phyloP scores from a whole-genome alignment of 2,888 invertebrate genomes.

The Folsomia manolachei region DNA sequence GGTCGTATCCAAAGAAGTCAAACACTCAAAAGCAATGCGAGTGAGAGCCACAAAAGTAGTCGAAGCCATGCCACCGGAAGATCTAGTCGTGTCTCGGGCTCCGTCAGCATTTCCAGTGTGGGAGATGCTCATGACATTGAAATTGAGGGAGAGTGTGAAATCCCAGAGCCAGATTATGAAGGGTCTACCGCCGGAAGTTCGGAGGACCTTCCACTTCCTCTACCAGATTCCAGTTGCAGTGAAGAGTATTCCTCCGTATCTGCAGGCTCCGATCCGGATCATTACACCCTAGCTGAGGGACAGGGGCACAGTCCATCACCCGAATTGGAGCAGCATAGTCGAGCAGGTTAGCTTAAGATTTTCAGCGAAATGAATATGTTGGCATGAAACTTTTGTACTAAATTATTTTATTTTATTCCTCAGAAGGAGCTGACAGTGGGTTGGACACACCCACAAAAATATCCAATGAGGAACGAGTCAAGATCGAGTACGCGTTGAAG shows the following conservation, averaged over 20 bases:
- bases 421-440: constrained; percentile 36
- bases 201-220: constrained; percentile 42
- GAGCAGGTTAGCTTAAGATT: too few relatives aligned
- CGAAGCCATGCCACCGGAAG: constrained; percentile 33
- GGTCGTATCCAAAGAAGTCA: constrained; percentile 33
- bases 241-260: constrained; percentile 44
- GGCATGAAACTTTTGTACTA: not conserved
- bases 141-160: constrained; percentile 43
- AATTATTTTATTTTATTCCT: not conserved
- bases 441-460: constrained; percentile 41
- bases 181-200: constrained; percentile 45
- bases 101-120: constrained; percentile 37
- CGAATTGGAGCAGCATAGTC: not conserved
- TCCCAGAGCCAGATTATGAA: constrained; percentile 50
- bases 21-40: constrained; percentile 31
- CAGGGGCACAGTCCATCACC: constrained; percentile 31
- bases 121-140: constrained; percentile 36
- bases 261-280: constrained; percentile 39
- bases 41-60: constrained; percentile 20
- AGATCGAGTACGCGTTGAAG: constrained; percentile 70
- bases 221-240: constrained; percentile 42
- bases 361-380: not conserved
- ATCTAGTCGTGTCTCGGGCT: constrained; percentile 29
- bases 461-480: constrained; percentile 64
- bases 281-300: constrained; percentile 31